Evolutionary conservation across 2,888 invertebrate species (phyloP), one percentile per base, ranked within the genome.

Genomic region (Lordiphosa andalusiaca): DNA sequence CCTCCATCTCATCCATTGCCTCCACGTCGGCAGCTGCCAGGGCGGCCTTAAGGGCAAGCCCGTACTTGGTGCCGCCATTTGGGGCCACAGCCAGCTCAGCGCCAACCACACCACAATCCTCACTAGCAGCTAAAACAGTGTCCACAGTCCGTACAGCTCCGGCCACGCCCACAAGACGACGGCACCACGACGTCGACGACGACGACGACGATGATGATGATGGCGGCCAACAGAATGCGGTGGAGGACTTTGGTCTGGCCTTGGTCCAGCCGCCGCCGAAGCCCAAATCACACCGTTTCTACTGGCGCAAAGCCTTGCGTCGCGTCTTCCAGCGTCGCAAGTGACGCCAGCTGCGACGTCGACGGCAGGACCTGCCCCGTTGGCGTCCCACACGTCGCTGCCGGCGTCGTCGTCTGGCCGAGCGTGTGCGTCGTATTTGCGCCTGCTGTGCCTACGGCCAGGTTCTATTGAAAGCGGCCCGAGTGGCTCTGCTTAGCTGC

Each of bases 241-340:
- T 47, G 10, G 65, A 58, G 21, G 59, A 69, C 30, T 16, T 52
- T 13, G 65, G 57, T 12, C 46, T 75, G 0, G 55, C 60, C 37
- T 35, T 40, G 33, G 36, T 49, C 41, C 33, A 12, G 33, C 25
- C 53, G 10, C 52, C 41, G 12, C 7, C 35, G 16, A 80, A 84
- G 39, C 46, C 67, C 13, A 84, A 84, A 52, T 75, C 80, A 9
- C 84, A 86, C 53, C 82, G 78, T 40, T 73, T 86, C 60, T 87
- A 82, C 61, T 87, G 88, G 88, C 88, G 88, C 58, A 87, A 84
- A 63, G 87, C 88, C 2, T 53, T 86, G 60, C 78, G 88, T 16
- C 88, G 86, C 40, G 87, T 87, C 67, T 87, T 87, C 71, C 86
- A 84, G 55, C 81, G 81, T 13, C 67, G 84, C 36, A 84, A 85